These are phyloP conservation scores for Sciurus carolinensis DNA, from an alignment of 2,797 vertebrate genomes.

Conservation along the genomic window DNA sequence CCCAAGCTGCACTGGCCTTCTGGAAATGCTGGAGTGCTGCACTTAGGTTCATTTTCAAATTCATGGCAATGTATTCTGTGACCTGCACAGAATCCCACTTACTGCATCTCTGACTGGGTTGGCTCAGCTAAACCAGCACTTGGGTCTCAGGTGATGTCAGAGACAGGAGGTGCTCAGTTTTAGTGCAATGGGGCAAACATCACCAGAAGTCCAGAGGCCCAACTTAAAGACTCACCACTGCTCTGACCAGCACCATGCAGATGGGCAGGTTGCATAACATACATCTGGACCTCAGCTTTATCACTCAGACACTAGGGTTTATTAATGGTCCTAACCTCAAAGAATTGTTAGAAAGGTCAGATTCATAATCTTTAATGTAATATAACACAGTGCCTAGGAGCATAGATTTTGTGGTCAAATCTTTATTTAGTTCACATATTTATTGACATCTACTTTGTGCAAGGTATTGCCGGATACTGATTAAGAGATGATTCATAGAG, in stretches of 20 bases:
- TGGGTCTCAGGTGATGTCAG: neutral
- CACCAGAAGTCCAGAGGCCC: neutral
- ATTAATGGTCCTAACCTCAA: slow-evolving; percentile 24
- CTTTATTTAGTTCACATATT: slow-evolving; percentile 29
- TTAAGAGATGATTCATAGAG: neutral
- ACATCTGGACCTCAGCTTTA: neutral
- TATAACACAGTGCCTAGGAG: neutral
- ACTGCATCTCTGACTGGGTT: neutral
- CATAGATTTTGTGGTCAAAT: neutral
- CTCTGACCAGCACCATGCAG: neutral
- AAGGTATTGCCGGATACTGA: neutral
- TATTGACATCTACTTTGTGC: neutral
- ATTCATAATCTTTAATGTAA: neutral
- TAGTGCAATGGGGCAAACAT: neutral
- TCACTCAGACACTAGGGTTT: neutral
- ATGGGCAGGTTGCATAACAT: neutral
- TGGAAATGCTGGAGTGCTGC: neutral
- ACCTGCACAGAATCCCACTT: neutral
- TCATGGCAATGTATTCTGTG: neutral
- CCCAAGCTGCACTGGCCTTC: neutral
- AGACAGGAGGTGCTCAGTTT: neutral
- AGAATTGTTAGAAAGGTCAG: neutral
- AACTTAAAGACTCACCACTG: neutral
- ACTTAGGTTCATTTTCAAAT: neutral
- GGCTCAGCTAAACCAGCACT: neutral